Evolutionary conservation across 2,888 invertebrate species (phyloP).

Genomic region (Pardosa pseudoannulata): DNA sequence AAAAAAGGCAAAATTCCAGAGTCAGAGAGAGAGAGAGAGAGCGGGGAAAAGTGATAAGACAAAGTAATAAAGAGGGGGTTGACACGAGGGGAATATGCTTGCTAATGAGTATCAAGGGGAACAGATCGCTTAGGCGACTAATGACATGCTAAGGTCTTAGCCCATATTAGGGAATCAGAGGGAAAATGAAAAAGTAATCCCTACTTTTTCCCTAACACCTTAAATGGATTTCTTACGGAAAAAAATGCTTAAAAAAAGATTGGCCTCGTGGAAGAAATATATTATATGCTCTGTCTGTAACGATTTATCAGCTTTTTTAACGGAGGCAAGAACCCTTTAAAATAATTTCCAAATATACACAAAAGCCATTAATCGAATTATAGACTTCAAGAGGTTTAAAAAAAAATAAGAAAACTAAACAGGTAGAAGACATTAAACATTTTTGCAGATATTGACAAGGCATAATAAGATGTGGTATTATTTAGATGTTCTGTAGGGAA

Average conservation of each 20-base stretch:
- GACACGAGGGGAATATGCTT: conserved; percentile 28
- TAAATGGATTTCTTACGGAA: conserved; percentile 11
- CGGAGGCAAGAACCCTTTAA: neutral
- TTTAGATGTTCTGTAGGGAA: no score
- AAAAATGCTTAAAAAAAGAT: neutral
- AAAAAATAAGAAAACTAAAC: neutral
- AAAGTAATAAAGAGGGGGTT: conserved; percentile 22
- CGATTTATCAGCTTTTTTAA: conserved; percentile 5
- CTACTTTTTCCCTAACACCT: neutral
- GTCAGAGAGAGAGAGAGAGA: conserved; percentile 7
- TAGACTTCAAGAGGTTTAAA: no score
- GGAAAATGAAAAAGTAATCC: neutral
- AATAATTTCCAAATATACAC: neutral
- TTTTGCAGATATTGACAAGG: neutral
- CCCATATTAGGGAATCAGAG: conserved; percentile 12
- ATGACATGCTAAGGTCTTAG: conserved; percentile 4
- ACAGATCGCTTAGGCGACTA: conserved; percentile 16
- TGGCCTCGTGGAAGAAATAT: neutral
- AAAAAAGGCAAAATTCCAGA: no score
- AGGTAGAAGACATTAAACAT: neutral
- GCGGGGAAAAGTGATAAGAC: conserved; percentile 26
- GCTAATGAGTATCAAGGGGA: conserved; percentile 36
- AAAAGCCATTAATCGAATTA: conserved; percentile 14
- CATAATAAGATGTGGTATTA: neutral
- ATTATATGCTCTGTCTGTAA: neutral